Base-by-base conservation (phyloP, 2,888 invertebrate species). In the Morinoia aosen region DNA sequence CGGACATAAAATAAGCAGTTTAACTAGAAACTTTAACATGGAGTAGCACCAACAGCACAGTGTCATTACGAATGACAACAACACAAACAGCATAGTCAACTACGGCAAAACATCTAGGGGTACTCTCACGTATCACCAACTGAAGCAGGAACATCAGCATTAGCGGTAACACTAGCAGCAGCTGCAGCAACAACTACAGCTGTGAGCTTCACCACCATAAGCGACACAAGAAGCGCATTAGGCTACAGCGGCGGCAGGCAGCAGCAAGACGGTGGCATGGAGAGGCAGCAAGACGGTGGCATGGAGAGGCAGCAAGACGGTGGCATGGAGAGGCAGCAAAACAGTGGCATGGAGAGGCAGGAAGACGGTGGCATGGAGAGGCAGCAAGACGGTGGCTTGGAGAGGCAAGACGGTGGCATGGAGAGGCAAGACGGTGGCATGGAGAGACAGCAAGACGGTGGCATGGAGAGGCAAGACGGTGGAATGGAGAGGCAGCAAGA, bases 191-290 rank as follows among this genome's bases (percentile, higher is more conserved):
- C 76, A 16, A 76, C 76, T 25, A 76, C 76, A 76, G 76, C 76
- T 25, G 76, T 76, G 25, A 10, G 33, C 76, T 76, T 76, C 33
- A 76, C 19, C 8, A 76, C 76, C 19, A 76, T 76, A 76, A 76
- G 33, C 76, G 76, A 76, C 76, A 76, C 76, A 76, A 76, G 76
- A 76, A 76, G 76, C 76, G 33, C 76, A 76, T 76, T 76, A 76
- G 76, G 76, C 76, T 10, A 76, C 25, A 33, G 76, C 76, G 25
- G 76, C 76, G 8, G 76, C 76, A 76, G 48, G 76, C 76, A 76
- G 33, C 76, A 12, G 33, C 76, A 76, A 33, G 8, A 76, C 76
- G 25, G 33, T 33, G 25, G 33, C 76, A 76, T 10, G 8, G 25
- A 33, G 8, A 76, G 61, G 76, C 33, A 25, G 25, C 64, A 76